Evolutionary conservation across 2,797 vertebrate genomes (phyloP), one percentile per base, ranked within the genome.

Genomic region (Sciurus carolinensis): DNA sequence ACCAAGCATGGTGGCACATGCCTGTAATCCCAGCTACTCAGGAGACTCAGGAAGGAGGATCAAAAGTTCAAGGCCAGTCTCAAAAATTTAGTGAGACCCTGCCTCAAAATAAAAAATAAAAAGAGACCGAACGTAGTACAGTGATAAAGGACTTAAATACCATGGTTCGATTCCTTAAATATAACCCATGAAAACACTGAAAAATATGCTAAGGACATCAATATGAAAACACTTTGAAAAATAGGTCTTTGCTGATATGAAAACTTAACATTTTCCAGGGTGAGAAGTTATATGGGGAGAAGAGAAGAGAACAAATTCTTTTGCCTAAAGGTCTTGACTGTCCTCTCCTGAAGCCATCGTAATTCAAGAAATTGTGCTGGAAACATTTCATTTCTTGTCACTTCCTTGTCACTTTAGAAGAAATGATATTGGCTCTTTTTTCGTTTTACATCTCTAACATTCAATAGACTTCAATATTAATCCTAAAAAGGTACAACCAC

Each of bases 341-440:
- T n/a, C 59, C 11, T 85, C 28, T 6, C 12, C 39, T n/a, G 50
- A 36, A 82, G 77, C 22, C 62, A 44, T 9, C n/a, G 28, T 44
- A 66, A 92, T 67, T 50, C 47, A 85, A 36, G 14, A 11, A 4
- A 20, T 28, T 6, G 17, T 66, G 47, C 14, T 67, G 33, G 47
- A 57, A 44, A 0, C 20, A 77, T 77, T 54, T 92, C 47, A 22
- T 67, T 20, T 66, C 26, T 54, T 44, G 36, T 42, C 18, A 62
- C 75, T 75, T 47, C 20, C 14, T 67, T 62, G 8, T 80, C 13
- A 39, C 66, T 66, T 67, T 72, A 47, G 91, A 54, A 75, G 75
- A 96, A 85, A 89, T 81, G 50, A 50, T 47, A 89, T 30, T 62
- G 50, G 5, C 9, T 42, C 24, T 36, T 88, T 95, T 62, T 67